phyloP scores from a whole-genome alignment of 2,113 vertebrate genomes.

The Acinonyx jubatus region DNA sequence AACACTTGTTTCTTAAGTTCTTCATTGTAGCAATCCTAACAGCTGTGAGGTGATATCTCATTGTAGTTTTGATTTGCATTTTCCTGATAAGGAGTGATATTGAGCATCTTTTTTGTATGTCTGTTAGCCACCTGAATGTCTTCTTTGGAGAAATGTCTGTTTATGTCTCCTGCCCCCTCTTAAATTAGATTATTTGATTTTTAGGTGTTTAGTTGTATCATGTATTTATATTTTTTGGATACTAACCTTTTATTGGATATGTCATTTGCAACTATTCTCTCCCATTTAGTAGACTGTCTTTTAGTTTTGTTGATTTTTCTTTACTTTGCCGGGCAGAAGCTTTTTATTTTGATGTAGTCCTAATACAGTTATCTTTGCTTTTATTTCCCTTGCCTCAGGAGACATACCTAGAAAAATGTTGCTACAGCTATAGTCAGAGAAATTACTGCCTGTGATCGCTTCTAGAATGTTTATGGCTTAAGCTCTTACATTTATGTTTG shows the following conservation, averaged over 20 bases:
- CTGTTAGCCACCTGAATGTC: neutral
- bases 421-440: neutral
- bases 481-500: neutral
- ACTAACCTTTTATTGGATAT: neutral
- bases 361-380: neutral
- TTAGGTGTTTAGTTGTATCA: neutral
- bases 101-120: neutral
- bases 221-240: neutral
- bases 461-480: neutral
- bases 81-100: neutral
- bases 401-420: neutral
- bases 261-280: neutral
- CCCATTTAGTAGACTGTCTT: neutral
- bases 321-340: neutral
- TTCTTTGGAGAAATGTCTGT: neutral
- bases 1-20: neutral
- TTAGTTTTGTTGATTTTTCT: neutral
- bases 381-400: neutral
- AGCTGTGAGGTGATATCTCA: neutral
- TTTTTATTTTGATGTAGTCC: neutral
- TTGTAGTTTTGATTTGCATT: neutral
- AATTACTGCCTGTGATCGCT: neutral
- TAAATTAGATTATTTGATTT: neutral
- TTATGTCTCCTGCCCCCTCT: neutral
- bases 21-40: neutral